These are phyloP conservation scores for Dysmachus trigonus DNA, from an alignment of 2,888 invertebrate species.

Conservation along the genomic window DNA sequence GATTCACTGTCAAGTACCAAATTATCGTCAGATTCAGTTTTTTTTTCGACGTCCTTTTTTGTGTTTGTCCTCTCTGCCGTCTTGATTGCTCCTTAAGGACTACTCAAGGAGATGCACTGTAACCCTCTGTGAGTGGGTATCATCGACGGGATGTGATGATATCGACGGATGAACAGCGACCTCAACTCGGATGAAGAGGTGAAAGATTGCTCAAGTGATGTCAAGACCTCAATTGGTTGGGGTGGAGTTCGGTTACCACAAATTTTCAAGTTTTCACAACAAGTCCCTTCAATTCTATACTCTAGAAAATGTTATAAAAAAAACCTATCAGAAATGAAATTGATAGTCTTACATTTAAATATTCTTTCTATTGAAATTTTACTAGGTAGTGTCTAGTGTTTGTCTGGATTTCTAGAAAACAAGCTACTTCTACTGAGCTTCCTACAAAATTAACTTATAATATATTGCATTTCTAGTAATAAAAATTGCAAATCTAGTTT, in stretches of 20 bases:
- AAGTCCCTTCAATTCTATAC: not conserved
- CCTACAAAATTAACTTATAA: too few relatives aligned
- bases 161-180: not conserved
- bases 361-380: too few relatives aligned
- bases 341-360: too few relatives aligned
- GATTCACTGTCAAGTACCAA: constrained; percentile 48
- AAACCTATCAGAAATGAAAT: too few relatives aligned
- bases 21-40: constrained; percentile 48
- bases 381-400: too few relatives aligned
- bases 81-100: constrained; percentile 41
- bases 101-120: constrained; percentile 36
- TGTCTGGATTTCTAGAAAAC: too few relatives aligned
- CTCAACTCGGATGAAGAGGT: not conserved
- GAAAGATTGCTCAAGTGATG: not conserved
- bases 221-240: not conserved
- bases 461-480: too few relatives aligned
- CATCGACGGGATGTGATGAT: constrained; percentile 17
- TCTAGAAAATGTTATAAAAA: too few relatives aligned
- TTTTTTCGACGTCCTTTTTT: not conserved
- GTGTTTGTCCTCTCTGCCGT: constrained; percentile 37
- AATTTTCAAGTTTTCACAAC: not conserved
- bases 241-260: not conserved
- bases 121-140: constrained; percentile 14
- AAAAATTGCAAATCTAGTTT: too few relatives aligned
- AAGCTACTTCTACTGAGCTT: too few relatives aligned